Conservation (phyloP, 1,140 invertebrate species). For the Bombus fervidus region DNA sequence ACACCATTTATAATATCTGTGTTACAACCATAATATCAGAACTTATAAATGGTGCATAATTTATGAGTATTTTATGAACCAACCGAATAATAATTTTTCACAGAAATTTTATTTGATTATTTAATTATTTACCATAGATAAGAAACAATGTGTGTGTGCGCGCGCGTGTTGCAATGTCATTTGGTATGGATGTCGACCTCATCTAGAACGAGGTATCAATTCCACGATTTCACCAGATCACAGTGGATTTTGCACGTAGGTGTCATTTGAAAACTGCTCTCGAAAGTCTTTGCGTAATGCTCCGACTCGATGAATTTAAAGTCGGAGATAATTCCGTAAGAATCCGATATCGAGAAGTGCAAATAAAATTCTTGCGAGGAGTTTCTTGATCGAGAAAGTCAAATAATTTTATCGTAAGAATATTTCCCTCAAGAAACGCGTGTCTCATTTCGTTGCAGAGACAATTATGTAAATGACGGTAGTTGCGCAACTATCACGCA, state of each 20-base stretch:
- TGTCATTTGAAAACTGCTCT: neutral
- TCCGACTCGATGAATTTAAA: slow-evolving; percentile 23
- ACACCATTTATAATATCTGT: too few species aligned
- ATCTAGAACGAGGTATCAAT: neutral
- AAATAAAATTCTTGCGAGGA: neutral
- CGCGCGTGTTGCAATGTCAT: neutral
- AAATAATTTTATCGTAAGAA: too few species aligned
- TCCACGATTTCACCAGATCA: slow-evolving; percentile 18
- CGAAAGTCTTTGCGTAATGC: slow-evolving; percentile 33
- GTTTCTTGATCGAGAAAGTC: neutral
- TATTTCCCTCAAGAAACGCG: neutral
- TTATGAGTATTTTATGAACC: too few species aligned
- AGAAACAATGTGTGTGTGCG: too few species aligned
- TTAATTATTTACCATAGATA: too few species aligned
- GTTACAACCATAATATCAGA: too few species aligned
- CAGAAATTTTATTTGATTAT: too few species aligned
- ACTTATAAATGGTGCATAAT: too few species aligned
- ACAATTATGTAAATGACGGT: slow-evolving; percentile 1
- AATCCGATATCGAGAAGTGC: neutral
- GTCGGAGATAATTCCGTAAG: neutral
- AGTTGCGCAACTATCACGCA: neutral
- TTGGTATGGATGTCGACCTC: neutral
- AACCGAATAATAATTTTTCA: too few species aligned
- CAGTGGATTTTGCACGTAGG: slow-evolving; percentile 27
- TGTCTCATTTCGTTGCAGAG: too few species aligned